Conservation (phyloP, 2,797 vertebrate species). For the Propithecus perrieri region DNA sequence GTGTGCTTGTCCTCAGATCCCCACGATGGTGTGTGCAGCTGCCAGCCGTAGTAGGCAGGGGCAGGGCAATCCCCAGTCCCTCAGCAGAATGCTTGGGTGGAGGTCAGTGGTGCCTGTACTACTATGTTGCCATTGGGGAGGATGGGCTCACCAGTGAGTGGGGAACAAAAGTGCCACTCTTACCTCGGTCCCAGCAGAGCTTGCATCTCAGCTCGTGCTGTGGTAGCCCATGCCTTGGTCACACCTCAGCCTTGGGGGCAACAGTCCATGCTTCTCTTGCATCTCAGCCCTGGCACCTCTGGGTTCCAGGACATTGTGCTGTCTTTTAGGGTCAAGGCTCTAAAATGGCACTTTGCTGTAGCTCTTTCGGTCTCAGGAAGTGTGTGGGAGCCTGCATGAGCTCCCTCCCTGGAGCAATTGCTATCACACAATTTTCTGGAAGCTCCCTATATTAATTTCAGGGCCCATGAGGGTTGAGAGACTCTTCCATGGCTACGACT, state of each 20-base stretch:
- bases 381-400: background rate
- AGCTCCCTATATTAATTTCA: background rate
- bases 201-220: background rate
- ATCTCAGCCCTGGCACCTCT: background rate
- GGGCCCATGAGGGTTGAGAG: background rate
- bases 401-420: background rate
- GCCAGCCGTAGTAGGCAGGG: background rate
- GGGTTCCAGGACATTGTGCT: background rate
- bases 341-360: background rate
- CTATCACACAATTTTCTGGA: background rate
- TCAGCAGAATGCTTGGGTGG: background rate
- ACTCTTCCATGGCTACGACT: background rate
- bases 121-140: background rate
- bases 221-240: background rate
- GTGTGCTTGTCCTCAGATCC: too few species aligned
- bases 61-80: background rate
- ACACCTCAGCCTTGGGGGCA: background rate
- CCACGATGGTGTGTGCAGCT: background rate
- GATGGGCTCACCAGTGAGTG: background rate
- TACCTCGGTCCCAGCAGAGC: background rate
- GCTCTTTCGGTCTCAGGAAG: too few species aligned
- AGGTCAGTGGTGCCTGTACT: background rate
- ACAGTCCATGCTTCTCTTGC: background rate
- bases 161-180: background rate
- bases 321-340: background rate